A percentile compares a stretch with the other conserved stretches of the same genome.
These are phyloP conservation scores for Takifugu bimaculatus DNA, from an alignment of 2,113 vertebrate species.

Conservation along the genomic window DNA sequence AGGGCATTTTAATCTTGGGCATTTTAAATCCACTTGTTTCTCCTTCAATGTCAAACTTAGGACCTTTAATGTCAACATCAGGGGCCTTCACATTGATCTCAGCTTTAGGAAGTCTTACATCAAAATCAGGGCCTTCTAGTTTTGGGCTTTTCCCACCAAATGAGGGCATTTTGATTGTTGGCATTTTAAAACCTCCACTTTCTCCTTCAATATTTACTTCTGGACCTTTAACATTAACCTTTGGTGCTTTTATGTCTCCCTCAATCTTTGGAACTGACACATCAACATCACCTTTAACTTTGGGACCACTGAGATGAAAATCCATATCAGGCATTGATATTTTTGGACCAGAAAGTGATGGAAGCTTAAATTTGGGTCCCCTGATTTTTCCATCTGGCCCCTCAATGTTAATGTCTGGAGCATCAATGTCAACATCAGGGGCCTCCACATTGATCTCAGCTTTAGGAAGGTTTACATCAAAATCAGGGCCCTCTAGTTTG, in stretches of 20 bases:
- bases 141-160: too few species aligned
- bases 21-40: too few species aligned
- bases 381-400: conserved; percentile 47
- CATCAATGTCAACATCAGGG: not conserved
- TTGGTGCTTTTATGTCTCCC: not conserved
- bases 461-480: conserved; percentile 4
- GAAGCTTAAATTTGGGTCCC: conserved; percentile 36
- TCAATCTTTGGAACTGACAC: conserved; percentile 7
- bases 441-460: not conserved
- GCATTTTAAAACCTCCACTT: too few species aligned
- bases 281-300: conserved; percentile 13
- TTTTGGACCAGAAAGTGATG: not conserved
- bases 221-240: too few species aligned
- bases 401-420: conserved; percentile 54
- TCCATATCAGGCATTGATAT: conserved; percentile 22
- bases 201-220: not conserved
- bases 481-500: conserved; percentile 3
- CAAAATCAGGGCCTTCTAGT: too few species aligned
- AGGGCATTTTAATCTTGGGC: too few species aligned
- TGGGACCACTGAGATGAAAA: conserved; percentile 4
- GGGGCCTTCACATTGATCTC: too few species aligned
- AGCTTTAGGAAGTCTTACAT: too few species aligned
- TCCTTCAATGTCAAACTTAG: too few species aligned
- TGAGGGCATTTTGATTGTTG: too few species aligned
- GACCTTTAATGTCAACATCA: too few species aligned